A percentile compares a stretch with the other conserved stretches of the same genome.
Conservation (phyloP, 2,888 invertebrate species). For the Catocala fraxini region DNA sequence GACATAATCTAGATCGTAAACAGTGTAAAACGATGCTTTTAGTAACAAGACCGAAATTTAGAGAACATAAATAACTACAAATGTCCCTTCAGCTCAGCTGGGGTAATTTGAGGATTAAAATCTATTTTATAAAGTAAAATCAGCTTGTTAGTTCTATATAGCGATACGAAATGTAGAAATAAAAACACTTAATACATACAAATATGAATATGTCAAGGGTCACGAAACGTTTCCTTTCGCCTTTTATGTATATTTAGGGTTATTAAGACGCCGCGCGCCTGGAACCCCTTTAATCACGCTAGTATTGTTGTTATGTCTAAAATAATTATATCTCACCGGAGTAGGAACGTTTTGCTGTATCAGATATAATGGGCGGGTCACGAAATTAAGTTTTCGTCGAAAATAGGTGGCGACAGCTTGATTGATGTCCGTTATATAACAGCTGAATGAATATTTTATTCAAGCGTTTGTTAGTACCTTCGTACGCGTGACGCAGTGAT, state of each 20-base stretch:
- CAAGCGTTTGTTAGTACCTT: constrained; percentile 63
- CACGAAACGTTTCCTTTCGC: constrained; percentile 21
- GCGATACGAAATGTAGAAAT: constrained; percentile 12
- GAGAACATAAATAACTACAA: not conserved
- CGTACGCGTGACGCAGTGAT: constrained; percentile 75
- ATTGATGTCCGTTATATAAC: constrained; percentile 80
- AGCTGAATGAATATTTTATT: constrained; percentile 80
- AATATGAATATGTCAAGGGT: constrained; percentile 16
- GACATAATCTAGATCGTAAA: too few species aligned
- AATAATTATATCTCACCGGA: constrained; percentile 57
- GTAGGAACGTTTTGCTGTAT: constrained; percentile 55
- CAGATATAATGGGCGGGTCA: constrained; percentile 61
- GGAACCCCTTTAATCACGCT: constrained; percentile 38
- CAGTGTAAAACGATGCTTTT: too few species aligned
- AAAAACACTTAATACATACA: constrained; percentile 14
- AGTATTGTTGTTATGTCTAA: constrained; percentile 48
- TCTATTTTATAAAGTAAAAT: too few species aligned
- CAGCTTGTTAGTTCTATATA: too few species aligned
- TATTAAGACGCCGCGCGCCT: constrained; percentile 19
- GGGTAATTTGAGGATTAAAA: not conserved
- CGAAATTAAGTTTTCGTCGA: constrained; percentile 78
- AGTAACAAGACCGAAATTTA: too few species aligned
- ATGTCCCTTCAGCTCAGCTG: not conserved
- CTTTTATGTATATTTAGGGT: constrained; percentile 28
- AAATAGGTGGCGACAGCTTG: constrained; percentile 79